These are phyloP conservation scores for Drosophila triauraria DNA, from an alignment of 1,140 invertebrate genomes.

Conservation along the genomic window DNA sequence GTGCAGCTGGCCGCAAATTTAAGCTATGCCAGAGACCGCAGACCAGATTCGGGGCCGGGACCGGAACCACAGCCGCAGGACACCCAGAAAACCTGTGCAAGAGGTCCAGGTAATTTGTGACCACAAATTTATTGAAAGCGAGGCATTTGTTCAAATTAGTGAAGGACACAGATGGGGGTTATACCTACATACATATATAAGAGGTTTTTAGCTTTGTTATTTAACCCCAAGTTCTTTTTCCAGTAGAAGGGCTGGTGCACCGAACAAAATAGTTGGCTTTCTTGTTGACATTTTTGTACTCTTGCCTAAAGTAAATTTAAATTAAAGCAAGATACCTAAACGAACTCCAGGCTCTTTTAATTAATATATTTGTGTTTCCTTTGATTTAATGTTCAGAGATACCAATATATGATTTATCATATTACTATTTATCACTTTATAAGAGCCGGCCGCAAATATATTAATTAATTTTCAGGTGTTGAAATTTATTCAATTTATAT, in stretches of 20 bases:
- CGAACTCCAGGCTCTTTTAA: neutral
- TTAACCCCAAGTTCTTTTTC: constrained; percentile 3
- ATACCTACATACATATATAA: neutral
- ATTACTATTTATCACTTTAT: neutral
- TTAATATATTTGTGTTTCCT: neutral
- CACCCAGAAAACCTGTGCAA: constrained; percentile 18
- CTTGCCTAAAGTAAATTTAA: too few species aligned
- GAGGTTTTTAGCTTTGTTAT: neutral
- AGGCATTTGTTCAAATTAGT: constrained; percentile 67
- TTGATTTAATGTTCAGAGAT: neutral
- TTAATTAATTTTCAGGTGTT: neutral
- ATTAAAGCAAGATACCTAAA: too few species aligned
- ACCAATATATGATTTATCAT: neutral
- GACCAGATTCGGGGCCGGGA: constrained; percentile 38
- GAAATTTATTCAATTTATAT: neutral
- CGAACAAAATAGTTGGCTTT: neutral
- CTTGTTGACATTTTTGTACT: neutral
- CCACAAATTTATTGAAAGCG: constrained; percentile 81
- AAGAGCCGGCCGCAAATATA: neutral
- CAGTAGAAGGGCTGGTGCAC: constrained; percentile 6
- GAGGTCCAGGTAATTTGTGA: constrained; percentile 73
- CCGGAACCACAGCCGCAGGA: constrained; percentile 25
- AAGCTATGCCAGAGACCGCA: constrained; percentile 52
- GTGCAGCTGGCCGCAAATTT: constrained; percentile 57
- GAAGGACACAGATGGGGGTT: constrained; percentile 28